A percentile compares a stretch with the other conserved stretches of the same genome.
These are phyloP conservation scores for Thripadectes ignobilis DNA, from an alignment of 2,797 vertebrate species.

Conservation along the genomic window DNA sequence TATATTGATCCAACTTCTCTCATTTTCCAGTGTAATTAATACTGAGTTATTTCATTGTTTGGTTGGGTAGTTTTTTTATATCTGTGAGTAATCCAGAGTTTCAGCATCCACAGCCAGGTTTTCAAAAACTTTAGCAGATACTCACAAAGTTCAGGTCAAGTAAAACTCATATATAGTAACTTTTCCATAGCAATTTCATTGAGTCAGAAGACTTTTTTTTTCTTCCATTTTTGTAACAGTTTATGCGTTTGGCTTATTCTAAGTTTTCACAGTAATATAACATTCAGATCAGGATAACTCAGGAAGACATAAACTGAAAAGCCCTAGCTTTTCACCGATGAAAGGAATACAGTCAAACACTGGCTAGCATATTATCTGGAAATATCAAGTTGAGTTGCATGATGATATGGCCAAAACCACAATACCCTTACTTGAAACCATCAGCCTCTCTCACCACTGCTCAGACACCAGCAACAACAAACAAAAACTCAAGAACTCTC, in stretches of 20 bases:
- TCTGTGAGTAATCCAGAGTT: background rate
- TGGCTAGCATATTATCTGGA: background rate
- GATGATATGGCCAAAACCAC: background rate
- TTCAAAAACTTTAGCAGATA: background rate
- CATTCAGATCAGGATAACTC: background rate
- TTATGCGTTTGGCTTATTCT: background rate
- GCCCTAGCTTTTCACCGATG: background rate
- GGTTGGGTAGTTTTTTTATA: background rate
- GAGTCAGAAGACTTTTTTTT: background rate
- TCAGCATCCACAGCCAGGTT: background rate
- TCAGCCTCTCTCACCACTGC: background rate
- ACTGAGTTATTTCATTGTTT: background rate
- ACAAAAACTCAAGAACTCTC: background rate
- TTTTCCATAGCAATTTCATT: background rate
- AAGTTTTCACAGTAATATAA: background rate
- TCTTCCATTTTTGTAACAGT: background rate
- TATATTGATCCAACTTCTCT: background rate
- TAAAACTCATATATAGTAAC: background rate
- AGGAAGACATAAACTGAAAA: background rate
- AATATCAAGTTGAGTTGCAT: background rate
- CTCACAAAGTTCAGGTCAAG: background rate
- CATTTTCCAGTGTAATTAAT: background rate
- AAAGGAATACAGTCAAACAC: background rate
- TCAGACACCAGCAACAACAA: background rate
- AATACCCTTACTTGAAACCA: background rate